Percentiles rank a stretch among this genome's conserved stretches.
These are phyloP conservation scores for Salvator merianae DNA, from an alignment of 2,113 vertebrate genomes.

Conservation along the genomic window DNA sequence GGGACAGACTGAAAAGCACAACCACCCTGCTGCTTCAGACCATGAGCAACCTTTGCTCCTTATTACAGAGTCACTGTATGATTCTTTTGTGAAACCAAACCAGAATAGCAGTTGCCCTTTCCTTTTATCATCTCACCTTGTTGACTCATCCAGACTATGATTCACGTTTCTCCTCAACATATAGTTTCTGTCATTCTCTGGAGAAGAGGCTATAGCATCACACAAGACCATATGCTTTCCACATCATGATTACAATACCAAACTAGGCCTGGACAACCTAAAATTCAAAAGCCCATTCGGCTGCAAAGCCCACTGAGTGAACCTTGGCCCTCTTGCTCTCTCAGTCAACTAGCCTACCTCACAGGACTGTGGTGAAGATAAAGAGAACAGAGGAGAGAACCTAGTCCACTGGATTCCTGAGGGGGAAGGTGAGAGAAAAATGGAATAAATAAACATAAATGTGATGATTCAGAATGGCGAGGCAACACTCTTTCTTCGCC, in stretches of 20 bases:
- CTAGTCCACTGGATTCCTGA: background rate
- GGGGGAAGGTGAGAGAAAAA: background rate
- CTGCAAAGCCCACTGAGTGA: background rate
- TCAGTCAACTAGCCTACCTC: background rate
- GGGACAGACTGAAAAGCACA: too few relatives aligned
- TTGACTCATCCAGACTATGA: conserved; percentile 4
- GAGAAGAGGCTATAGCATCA: background rate
- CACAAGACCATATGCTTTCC: background rate
- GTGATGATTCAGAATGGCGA: background rate
- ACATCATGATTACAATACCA: background rate
- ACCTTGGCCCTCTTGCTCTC: background rate
- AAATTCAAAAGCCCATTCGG: background rate
- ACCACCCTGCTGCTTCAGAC: too few relatives aligned
- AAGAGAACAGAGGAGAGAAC: background rate
- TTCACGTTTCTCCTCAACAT: background rate
- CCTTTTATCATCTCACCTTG: conserved; percentile 1
- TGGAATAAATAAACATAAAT: background rate
- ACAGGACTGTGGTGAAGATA: background rate
- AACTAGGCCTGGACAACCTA: background rate
- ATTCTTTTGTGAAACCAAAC: background rate
- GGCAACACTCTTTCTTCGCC: background rate
- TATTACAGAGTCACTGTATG: background rate
- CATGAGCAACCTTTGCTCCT: too few relatives aligned
- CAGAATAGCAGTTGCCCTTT: background rate
- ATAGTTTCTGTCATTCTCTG: background rate